These are phyloP conservation scores for Brachyrhaphis roseni DNA, from an alignment of 2,797 vertebrate species.

Conservation along the genomic window DNA sequence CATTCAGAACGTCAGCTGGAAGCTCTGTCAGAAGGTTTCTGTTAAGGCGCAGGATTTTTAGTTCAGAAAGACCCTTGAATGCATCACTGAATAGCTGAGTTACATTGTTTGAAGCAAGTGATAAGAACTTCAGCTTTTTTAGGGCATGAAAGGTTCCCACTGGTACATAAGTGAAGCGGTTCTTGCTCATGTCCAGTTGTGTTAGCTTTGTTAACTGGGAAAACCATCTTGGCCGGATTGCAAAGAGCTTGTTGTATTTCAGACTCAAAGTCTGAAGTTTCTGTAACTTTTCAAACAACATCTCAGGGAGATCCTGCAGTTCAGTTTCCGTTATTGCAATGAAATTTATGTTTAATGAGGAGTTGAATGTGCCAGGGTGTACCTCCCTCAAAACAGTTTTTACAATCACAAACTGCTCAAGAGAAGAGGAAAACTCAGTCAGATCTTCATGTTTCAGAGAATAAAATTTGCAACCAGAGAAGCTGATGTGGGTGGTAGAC, in stretches of 20 bases:
- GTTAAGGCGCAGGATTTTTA: slow-evolving; percentile 85
- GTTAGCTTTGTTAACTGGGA: slow-evolving; percentile 49
- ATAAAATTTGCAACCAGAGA: slow-evolving; percentile 59
- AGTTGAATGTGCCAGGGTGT: slow-evolving; percentile 82
- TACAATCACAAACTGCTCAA: slow-evolving; percentile 51
- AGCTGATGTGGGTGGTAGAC: slow-evolving; percentile 32
- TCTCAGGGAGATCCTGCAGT: slow-evolving; percentile 85
- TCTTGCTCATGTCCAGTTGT: slow-evolving; percentile 67
- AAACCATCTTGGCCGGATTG: slow-evolving; percentile 76
- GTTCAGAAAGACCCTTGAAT: slow-evolving; percentile 82
- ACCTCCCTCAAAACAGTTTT: slow-evolving; percentile 70
- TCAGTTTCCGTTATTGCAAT: slow-evolving; percentile 83
- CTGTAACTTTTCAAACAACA: slow-evolving; percentile 82
- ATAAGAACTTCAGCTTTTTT: slow-evolving; percentile 78
- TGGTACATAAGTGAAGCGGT: slow-evolving; percentile 66
- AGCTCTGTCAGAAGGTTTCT: slow-evolving; percentile 86
- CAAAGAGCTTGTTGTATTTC: slow-evolving; percentile 81
- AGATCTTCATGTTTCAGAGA: slow-evolving; percentile 72
- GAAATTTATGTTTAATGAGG: slow-evolving; percentile 74
- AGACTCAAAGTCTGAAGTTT: slow-evolving; percentile 83
- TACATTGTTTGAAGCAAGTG: slow-evolving; percentile 85
- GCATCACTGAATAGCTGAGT: slow-evolving; percentile 71
- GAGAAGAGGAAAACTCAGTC: slow-evolving; percentile 46
- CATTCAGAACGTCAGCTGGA: slow-evolving; percentile 78
- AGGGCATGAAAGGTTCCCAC: slow-evolving; percentile 79